Evolutionary conservation across 2,113 vertebrate species (phyloP).

Genomic region (Scomber scombrus): DNA sequence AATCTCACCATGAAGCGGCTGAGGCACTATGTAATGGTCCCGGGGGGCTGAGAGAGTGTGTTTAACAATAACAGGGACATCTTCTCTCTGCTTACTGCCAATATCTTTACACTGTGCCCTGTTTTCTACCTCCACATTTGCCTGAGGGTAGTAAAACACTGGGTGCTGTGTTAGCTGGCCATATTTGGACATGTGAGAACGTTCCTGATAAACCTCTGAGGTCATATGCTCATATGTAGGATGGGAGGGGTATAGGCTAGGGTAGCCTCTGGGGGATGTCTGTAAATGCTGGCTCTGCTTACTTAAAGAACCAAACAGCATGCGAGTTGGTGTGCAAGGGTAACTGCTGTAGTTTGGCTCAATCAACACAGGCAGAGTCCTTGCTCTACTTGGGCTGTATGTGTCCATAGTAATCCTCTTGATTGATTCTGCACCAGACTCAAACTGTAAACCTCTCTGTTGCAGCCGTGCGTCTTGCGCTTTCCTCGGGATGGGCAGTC

Average conservation of each 20-base stretch:
- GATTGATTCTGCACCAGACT: constrained; percentile 47
- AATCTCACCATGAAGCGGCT: constrained; percentile 65
- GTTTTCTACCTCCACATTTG: constrained; percentile 80
- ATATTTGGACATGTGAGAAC: constrained; percentile 76
- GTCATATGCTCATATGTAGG: constrained; percentile 79
- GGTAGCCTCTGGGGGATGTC: constrained; percentile 63
- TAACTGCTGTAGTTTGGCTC: constrained; percentile 78
- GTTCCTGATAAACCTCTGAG: constrained; percentile 82
- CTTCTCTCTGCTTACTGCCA: constrained; percentile 60
- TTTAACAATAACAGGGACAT: constrained; percentile 72
- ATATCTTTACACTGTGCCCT: constrained; percentile 64
- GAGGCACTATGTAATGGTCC: constrained; percentile 72
- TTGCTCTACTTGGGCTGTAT: constrained; percentile 63
- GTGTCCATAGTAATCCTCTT: constrained; percentile 75
- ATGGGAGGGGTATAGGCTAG: constrained; percentile 68
- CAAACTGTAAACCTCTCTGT: constrained; percentile 63
- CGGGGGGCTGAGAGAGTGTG: constrained; percentile 60
- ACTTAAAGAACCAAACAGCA: constrained; percentile 67
- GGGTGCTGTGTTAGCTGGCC: constrained; percentile 79
- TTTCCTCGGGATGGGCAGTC: constrained; percentile 65
- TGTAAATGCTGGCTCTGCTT: constrained; percentile 81
- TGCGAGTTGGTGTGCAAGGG: constrained; percentile 65
- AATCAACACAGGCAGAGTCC: constrained; percentile 66
- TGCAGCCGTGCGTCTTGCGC: constrained; percentile 37
- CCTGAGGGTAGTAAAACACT: constrained; percentile 82